A percentile compares a stretch with the other conserved stretches of the same genome.
These are phyloP conservation scores for Sarcophaga variegata DNA, from an alignment of 2,888 invertebrate genomes.

Conservation along the genomic window DNA sequence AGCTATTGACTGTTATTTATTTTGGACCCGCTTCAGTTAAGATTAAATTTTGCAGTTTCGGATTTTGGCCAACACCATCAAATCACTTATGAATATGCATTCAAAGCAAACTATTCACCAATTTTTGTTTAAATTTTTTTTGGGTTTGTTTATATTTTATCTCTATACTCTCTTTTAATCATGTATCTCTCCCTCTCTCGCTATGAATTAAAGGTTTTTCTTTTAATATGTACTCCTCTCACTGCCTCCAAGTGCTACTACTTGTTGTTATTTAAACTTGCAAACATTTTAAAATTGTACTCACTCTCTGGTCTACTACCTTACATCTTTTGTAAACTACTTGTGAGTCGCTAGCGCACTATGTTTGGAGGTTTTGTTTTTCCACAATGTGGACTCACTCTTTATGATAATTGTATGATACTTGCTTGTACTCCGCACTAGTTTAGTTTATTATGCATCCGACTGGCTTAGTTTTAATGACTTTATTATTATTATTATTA, in stretches of 20 bases:
- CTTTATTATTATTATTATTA: too few relatives aligned
- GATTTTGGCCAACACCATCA: constrained; percentile 39
- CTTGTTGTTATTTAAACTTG: too few relatives aligned
- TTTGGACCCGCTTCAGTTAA: constrained; percentile 43
- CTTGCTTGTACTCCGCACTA: too few relatives aligned
- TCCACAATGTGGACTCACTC: not conserved
- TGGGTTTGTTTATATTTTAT: not conserved
- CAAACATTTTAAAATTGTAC: too few relatives aligned
- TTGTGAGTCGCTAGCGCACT: not conserved
- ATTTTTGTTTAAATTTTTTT: not conserved
- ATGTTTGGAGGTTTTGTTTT: not conserved
- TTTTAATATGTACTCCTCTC: too few relatives aligned
- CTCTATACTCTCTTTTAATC: constrained; percentile 34
- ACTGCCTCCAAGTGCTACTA: too few relatives aligned
- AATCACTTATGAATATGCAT: constrained; percentile 2
- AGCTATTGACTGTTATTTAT: constrained; percentile 56
- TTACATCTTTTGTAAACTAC: too few relatives aligned
- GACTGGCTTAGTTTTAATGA: too few relatives aligned
- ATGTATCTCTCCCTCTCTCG: constrained; percentile 27
- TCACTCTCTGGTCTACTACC: too few relatives aligned
- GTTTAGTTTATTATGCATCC: too few relatives aligned
- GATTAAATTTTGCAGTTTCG: constrained; percentile 60
- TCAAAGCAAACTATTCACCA: not conserved
- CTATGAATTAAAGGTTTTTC: constrained; percentile 59
- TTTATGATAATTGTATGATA: not conserved